These are phyloP conservation scores for Geodia barretti DNA, from an alignment of 37 sponge, comb jelly and placozoan genomes.

Conservation along the genomic window DNA sequence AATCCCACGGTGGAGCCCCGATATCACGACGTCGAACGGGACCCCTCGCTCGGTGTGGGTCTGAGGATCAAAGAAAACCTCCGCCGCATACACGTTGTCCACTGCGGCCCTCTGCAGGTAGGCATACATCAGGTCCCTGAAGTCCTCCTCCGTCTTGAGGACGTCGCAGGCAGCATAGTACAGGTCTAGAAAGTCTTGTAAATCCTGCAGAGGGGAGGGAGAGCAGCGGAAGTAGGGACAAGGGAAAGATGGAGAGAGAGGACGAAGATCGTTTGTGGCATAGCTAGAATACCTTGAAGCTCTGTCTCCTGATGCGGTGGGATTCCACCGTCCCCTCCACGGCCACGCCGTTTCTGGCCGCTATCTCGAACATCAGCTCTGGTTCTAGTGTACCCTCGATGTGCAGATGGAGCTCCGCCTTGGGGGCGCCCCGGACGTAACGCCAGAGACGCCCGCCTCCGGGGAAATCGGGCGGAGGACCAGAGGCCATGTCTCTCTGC, in stretches of 20 bases:
- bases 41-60: slow-evolving; percentile 69
- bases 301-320: slow-evolving; percentile 36
- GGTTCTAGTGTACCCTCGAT: slow-evolving; percentile 84
- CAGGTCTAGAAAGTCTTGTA: slow-evolving; percentile 75
- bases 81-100: slow-evolving; percentile 66
- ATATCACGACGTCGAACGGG: slow-evolving; percentile 57
- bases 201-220: slow-evolving; percentile 20
- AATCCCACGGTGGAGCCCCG: slow-evolving; percentile 58
- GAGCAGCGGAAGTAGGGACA: no score
- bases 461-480: background rate
- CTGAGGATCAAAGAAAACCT: slow-evolving; percentile 86
- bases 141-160: slow-evolving; percentile 61
- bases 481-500: no score
- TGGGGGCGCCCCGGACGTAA: slow-evolving; percentile 62
- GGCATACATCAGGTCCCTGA: slow-evolving; percentile 79
- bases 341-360: slow-evolving; percentile 47
- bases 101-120: slow-evolving; percentile 63
- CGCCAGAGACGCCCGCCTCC: background rate
- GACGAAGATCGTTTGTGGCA: background rate
- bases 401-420: slow-evolving; percentile 83
- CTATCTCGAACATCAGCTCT: slow-evolving; percentile 69
- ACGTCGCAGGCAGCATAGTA: slow-evolving; percentile 73
- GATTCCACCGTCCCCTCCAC: slow-evolving; percentile 65
- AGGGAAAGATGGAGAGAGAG: background rate
- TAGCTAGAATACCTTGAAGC: slow-evolving; percentile 76